These are phyloP conservation scores for Sebastes melanostomus DNA, from an alignment of 2,797 vertebrate species.

Conservation along the genomic window DNA sequence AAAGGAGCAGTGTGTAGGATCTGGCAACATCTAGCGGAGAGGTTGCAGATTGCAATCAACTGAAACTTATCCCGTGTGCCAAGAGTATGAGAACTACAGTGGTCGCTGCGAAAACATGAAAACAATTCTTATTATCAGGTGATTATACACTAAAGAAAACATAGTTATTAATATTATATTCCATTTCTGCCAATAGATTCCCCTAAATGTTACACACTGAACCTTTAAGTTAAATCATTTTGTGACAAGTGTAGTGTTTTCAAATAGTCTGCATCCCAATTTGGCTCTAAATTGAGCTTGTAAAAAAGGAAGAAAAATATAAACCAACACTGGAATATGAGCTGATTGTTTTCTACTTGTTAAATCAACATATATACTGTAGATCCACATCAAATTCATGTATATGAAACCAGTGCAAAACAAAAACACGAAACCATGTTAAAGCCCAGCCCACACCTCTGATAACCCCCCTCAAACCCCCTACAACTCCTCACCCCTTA, in stretches of 20 bases:
- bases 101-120: background rate
- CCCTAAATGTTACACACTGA: too few relatives aligned
- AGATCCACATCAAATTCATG: background rate
- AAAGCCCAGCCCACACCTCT: constrained; percentile 19
- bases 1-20: background rate
- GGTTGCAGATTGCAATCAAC: background rate
- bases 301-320: too few relatives aligned
- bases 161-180: too few relatives aligned
- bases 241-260: background rate
- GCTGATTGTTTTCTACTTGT: background rate
- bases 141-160: too few relatives aligned
- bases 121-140: background rate
- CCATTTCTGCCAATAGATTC: too few relatives aligned
- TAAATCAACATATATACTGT: background rate
- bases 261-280: background rate
- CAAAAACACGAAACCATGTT: background rate
- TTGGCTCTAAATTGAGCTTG: background rate
- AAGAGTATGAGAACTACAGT: background rate
- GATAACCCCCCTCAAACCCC: background rate
- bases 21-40: background rate
- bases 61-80: background rate
- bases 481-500: constrained; percentile 21
- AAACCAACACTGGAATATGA: background rate
- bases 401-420: background rate
- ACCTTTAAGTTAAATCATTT: background rate